phyloP scores from a whole-genome alignment of 2,888 invertebrate genomes.

The Oxycera nigricornis region DNA sequence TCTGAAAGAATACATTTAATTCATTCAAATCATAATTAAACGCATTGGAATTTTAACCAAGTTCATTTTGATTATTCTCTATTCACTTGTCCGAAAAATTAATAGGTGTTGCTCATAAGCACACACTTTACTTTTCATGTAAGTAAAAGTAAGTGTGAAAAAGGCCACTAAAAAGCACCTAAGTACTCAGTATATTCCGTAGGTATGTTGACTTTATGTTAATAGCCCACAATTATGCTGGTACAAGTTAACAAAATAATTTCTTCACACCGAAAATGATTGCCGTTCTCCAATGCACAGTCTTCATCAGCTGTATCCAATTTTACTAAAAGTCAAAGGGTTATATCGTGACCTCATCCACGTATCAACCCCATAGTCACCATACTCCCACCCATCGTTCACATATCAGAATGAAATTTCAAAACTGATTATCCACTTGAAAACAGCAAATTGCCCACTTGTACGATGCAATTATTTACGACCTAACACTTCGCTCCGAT shows the following conservation, averaged over 20 bases:
- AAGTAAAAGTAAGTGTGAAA: not conserved
- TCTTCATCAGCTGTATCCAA: not conserved
- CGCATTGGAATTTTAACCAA: too few species aligned
- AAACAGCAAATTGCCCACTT: conserved; percentile 40
- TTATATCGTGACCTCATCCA: not conserved
- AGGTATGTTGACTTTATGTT: not conserved
- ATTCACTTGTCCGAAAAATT: too few species aligned
- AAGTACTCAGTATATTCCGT: not conserved
- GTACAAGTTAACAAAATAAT: conserved; percentile 20
- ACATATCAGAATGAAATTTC: conserved; percentile 27
- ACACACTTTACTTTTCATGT: too few species aligned
- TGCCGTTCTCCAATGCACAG: not conserved
- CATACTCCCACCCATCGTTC: not conserved
- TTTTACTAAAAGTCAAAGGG: not conserved
- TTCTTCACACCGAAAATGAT: not conserved
- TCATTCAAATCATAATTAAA: too few species aligned
- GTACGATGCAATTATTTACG: conserved; percentile 40
- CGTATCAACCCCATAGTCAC: not conserved
- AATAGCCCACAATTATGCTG: conserved; percentile 2
- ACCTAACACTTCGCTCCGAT: conserved; percentile 36
- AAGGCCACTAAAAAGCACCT: not conserved
- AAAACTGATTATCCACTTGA: conserved; percentile 41
- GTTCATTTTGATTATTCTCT: too few species aligned
- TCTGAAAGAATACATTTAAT: too few species aligned
- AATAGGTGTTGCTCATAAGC: too few species aligned